These are phyloP conservation scores for Apotomis capreana DNA, from an alignment of 2,888 invertebrate species.

Conservation along the genomic window DNA sequence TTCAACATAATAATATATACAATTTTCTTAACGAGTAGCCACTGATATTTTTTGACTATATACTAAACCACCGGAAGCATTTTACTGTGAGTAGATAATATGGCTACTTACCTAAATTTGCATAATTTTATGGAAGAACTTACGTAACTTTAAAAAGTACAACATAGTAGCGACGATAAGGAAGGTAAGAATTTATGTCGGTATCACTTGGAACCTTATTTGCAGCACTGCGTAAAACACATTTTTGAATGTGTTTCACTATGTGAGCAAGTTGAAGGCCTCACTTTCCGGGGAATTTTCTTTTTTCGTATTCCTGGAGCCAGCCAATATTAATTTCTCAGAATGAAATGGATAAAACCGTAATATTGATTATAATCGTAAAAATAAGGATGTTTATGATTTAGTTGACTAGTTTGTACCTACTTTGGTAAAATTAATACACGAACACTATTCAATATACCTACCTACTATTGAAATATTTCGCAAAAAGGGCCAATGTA, in stretches of 20 bases:
- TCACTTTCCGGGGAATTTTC: constrained; percentile 10
- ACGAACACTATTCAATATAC: no score
- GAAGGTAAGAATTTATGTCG: constrained; percentile 34
- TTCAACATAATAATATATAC: not conserved
- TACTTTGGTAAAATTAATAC: no score
- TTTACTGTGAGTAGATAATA: constrained; percentile 28
- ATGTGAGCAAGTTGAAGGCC: constrained; percentile 12
- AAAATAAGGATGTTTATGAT: not conserved
- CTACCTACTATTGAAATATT: no score
- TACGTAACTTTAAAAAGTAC: constrained; percentile 40
- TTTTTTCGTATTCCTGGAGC: constrained; percentile 22
- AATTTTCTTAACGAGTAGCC: not conserved
- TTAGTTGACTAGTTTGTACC: not conserved
- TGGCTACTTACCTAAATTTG: constrained; percentile 31
- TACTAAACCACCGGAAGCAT: constrained; percentile 6
- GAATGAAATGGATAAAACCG: constrained; percentile 17
- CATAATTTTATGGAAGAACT: constrained; percentile 39
- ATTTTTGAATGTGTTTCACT: constrained; percentile 25
- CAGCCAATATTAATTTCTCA: constrained; percentile 1
- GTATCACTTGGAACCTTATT: constrained; percentile 30
- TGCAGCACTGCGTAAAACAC: constrained; percentile 24
- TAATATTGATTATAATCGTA: constrained; percentile 14
- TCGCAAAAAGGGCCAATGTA: no score
- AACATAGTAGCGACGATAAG: constrained; percentile 37
- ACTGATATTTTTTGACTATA: not conserved